Percentiles rank a stretch among this genome's conserved stretches.
These are phyloP conservation scores for Agrotis clavis DNA, from an alignment of 2,888 invertebrate genomes.

Conservation along the genomic window DNA sequence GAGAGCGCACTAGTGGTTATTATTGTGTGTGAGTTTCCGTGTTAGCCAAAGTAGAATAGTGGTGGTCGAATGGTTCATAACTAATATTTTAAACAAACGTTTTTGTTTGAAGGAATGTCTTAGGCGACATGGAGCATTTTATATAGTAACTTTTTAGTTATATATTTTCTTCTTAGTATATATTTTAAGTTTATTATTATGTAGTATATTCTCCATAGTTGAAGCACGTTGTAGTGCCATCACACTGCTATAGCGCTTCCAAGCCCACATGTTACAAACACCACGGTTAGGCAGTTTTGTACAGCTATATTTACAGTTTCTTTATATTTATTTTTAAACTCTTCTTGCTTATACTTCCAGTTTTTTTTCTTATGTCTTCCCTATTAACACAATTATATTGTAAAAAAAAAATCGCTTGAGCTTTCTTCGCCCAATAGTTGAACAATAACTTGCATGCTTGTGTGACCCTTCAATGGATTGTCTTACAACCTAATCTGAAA, in stretches of 20 bases:
- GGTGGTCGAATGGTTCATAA: constrained; percentile 68
- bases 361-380: constrained; percentile 37
- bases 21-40: constrained; percentile 82
- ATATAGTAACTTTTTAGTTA: constrained; percentile 71
- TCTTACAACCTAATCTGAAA: constrained; percentile 24
- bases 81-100: constrained; percentile 71
- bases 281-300: constrained; percentile 58
- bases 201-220: constrained; percentile 67
- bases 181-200: constrained; percentile 63
- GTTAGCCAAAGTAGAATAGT: constrained; percentile 79
- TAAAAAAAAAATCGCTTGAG: constrained; percentile 68
- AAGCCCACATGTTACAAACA: constrained; percentile 57
- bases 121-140: constrained; percentile 84
- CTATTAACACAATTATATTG: constrained; percentile 48
- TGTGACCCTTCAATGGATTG: constrained; percentile 44
- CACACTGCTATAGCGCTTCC: constrained; percentile 62
- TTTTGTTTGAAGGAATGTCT: constrained; percentile 84
- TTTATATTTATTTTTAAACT: constrained; percentile 55
- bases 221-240: constrained; percentile 63
- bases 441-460: constrained; percentile 60
- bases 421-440: constrained; percentile 67
- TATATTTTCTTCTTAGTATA: constrained; percentile 64
- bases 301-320: constrained; percentile 62
- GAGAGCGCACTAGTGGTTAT: constrained; percentile 83
- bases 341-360: constrained; percentile 52